Conservation (phyloP, 2,113 vertebrate species). For the Crotalus helleri region DNA sequence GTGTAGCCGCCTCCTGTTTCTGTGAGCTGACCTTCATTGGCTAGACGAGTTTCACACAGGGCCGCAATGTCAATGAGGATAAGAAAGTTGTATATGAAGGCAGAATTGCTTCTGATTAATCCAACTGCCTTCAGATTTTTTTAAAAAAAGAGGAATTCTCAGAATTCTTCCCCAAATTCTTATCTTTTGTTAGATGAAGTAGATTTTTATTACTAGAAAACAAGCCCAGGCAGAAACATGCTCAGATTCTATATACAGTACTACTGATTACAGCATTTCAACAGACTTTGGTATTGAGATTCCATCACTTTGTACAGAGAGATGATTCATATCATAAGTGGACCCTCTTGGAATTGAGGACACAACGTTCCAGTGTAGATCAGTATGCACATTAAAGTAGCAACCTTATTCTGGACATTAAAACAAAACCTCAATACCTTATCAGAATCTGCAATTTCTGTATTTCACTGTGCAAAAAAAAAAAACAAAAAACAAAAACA, state of each 20-base stretch:
- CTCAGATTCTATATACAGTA: background rate
- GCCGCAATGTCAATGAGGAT: too few species aligned
- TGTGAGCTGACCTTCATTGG: too few species aligned
- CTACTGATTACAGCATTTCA: background rate
- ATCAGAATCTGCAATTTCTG: background rate
- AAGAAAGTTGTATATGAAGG: background rate
- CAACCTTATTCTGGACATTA: background rate
- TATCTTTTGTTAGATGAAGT: background rate
- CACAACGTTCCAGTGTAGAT: constrained; percentile 10
- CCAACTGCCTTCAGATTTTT: background rate
- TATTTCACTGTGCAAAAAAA: background rate
- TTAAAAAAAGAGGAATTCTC: background rate
- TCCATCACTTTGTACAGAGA: rapidly evolving
- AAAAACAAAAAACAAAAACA: too few species aligned
- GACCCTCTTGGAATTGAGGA: background rate
- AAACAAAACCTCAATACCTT: background rate
- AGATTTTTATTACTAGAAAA: background rate
- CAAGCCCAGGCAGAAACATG: background rate
- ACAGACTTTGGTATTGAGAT: background rate
- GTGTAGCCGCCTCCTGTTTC: too few species aligned
- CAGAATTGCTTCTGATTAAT: background rate
- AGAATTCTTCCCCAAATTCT: background rate
- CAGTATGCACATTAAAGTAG: background rate
- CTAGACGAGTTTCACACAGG: too few species aligned
- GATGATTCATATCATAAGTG: background rate